Evolutionary conservation across 2,113 vertebrate species (phyloP), one percentile per base, ranked within the genome.

Genomic region (Sinocyclocheilus grahami): DNA sequence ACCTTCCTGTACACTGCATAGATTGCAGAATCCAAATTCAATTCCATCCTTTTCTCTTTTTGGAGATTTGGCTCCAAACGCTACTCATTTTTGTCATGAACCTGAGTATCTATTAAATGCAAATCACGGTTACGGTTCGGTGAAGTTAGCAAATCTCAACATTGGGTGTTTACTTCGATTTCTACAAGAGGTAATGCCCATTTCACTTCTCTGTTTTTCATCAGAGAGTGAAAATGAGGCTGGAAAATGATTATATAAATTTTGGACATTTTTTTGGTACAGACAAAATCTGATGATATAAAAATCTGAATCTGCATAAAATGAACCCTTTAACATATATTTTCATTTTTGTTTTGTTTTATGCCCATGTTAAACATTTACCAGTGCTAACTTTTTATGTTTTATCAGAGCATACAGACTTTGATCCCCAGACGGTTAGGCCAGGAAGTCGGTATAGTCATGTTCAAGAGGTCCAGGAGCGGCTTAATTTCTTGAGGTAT

Each of bases 381-480:
- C 22, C 22, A 5, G 20, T 79, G 42, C 27, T 48, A 5, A 14
- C 1, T 58, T 18, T 9, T 22, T 87, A 27, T 89, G 79, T 67
- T 86, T 81, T 86, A 95, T 93, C 94, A 95, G 98, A 99, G 89
- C 97, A 99, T 90, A 95, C 97, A 72, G 98, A 98, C 90, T 99
- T 99, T 91, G 98, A 99, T 94, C 98, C 98, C 75, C 98, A 99
- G 90, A 99, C 97, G 72, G 98, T 99, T 86, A 95, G 97, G 88
- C 95, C 97, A 20, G 97, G 97, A 86, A 99, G 98, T 91, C 97
- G 98, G 91, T 99, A 99, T 77, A 99, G 98, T 90, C 98, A 99
- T 30, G 97, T 99, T 72, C 98, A 99, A 93, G 98, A 99, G 95
- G 98, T 99, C 30, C 98, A 99, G 92, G 98, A 99, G 88, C 94